phyloP scores from a whole-genome alignment of 2,888 invertebrate species.

The Eristalis arbustorum region DNA sequence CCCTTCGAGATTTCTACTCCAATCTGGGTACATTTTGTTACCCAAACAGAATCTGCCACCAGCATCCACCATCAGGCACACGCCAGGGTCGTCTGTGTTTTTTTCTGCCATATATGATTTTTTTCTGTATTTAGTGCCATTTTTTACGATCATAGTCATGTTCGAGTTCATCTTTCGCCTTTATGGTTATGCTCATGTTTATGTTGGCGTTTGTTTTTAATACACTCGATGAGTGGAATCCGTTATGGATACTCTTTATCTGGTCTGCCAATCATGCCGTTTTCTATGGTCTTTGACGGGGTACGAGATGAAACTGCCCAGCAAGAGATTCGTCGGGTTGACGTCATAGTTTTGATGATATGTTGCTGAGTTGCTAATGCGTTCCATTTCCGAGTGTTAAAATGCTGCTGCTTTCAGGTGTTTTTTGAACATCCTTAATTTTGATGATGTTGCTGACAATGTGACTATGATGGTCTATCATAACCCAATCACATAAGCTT shows the following conservation, averaged over 20 bases:
- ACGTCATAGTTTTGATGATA: background rate
- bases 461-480: too few relatives aligned
- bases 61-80: too few relatives aligned
- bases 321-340: background rate
- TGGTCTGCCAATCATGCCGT: background rate
- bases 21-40: too few relatives aligned
- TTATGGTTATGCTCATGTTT: background rate
- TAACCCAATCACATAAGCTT: too few relatives aligned
- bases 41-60: too few relatives aligned
- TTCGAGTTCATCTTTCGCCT: background rate
- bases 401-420: too few relatives aligned
- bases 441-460: too few relatives aligned
- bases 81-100: too few relatives aligned
- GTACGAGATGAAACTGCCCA: background rate
- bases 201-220: background rate
- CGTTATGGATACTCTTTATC: background rate
- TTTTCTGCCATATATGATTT: too few relatives aligned
- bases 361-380: background rate
- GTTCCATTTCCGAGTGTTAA: background rate
- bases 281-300: background rate
- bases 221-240: background rate
- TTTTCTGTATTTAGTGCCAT: background rate
- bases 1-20: too few relatives aligned
- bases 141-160: background rate
- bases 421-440: too few relatives aligned